Evolutionary conservation across 2,113 vertebrate species (phyloP), one percentile per base, ranked within the genome.

Genomic region (Albula glossodonta): DNA sequence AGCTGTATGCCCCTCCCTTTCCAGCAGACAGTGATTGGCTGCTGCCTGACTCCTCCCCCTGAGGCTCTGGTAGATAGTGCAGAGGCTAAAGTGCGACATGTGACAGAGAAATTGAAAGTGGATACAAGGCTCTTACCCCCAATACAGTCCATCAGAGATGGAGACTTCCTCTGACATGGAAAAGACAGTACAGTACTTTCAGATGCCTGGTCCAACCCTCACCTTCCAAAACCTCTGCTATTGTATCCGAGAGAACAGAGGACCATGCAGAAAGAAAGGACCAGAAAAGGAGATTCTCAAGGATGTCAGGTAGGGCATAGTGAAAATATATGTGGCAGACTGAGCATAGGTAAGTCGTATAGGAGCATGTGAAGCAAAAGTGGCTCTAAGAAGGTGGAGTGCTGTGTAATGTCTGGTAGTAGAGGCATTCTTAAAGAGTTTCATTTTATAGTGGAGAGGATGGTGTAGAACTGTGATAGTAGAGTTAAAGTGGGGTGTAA

Each of bases 171-270:
- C n/a, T 8, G 22, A 5, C n/a, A 74, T 74, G 74, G 2, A 41
- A 1, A 11, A 49, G 11, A 22, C 83, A 10, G 90, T 89, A 4
- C 89, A 90, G 0, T 78, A 53, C 63, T 87, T 91, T 52, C 88
- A 91, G 66, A 84, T 92, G 5, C 51, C 9, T 7, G 95, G 94
- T 0, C 95, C 95, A 0, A 93, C 88, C 3, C 83, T 96, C 57
- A 93, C 92, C 0, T 96, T 94, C 86, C 91, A 90, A 86, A 93
- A 92, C 79, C 77, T 96, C 50, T 88, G 87, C n/a, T 96, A 96
- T 53, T 87, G 85, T 19, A 78, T 96, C 85, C 85, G 77, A 53
- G 94, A 96, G 74, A 89, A 9, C 7, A 90, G 63, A 2, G 85
- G 84, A 22, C 84, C 87, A 15, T 95, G 90, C 84, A 57, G 88